Evolutionary conservation across 2,888 invertebrate genomes (phyloP), one percentile per base, ranked within the genome.

Genomic region (Dascillus cervinus): DNA sequence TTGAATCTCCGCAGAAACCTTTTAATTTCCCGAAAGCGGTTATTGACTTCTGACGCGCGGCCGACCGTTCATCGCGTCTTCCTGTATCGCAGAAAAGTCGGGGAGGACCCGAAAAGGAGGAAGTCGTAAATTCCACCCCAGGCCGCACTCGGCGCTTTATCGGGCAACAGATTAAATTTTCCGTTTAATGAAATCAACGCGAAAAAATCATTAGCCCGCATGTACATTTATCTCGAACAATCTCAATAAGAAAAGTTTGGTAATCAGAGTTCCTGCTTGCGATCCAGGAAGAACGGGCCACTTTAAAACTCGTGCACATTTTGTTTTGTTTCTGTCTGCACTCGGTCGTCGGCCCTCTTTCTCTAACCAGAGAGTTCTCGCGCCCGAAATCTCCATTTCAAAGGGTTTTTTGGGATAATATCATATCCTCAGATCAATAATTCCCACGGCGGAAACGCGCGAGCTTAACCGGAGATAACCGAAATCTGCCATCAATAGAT

Each of bases 351-450:
- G 46, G 46, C 47, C 39, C 40, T 41, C 36, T 37, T 39, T 37
- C 34, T 31, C 36, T 32, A 35, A 33, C 32, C 34, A 46, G 35
- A 41, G 44, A 44, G 35, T 40, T 39, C 39, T 50, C 44, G 47
- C 48, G 52, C 50, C 53, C 50, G 39, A 56, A 61, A 60, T 61
- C 59, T 59, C 53, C 58, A 57, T 59, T 61, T 60, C 56, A 56
- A 60, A 56, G 55, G 56, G 55, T 57, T 60, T 56, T 56, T 55
- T 50, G 50, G 53, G 55, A 58, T 60, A 57, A 57, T 58, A 55
- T 56, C 55, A 54, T 55, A 56, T 53, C 53, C 49, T 35, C 33
- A 44, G 54, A 56, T 56, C 56, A 53, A 56, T 56, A 54, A 47
- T 49, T 46, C 43, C 41, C 32, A 31, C 22, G 27, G 25, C 49